A percentile compares a stretch with the other conserved stretches of the same genome.
phyloP scores from a whole-genome alignment of 2,113 vertebrate species.

The Phaetusa simplex region DNA sequence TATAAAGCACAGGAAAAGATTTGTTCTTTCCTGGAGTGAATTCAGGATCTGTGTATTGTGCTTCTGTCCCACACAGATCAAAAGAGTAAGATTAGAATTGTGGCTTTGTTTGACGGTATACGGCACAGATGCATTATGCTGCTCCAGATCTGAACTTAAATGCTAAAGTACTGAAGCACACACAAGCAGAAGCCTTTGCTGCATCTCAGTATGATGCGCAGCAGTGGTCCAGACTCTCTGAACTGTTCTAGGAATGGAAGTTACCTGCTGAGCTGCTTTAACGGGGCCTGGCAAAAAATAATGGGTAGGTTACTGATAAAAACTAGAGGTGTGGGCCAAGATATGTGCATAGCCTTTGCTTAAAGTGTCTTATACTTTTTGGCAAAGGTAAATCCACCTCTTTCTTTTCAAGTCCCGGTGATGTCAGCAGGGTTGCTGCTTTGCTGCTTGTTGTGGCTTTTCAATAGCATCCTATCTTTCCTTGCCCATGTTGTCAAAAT shows the following conservation, averaged over 20 bases:
- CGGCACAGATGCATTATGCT: background rate
- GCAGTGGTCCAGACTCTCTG: background rate
- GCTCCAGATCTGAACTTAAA: background rate
- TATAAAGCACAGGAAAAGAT: background rate
- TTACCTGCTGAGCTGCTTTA: conserved; percentile 10
- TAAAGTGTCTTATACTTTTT: background rate
- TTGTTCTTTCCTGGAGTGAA: background rate
- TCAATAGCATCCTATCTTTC: background rate
- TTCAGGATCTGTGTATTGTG: conserved; percentile 4
- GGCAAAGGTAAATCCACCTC: background rate
- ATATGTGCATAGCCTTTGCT: background rate
- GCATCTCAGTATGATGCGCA: background rate
- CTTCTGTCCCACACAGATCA: background rate
- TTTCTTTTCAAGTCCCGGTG: background rate
- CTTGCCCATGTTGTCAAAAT: background rate
- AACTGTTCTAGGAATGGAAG: background rate
- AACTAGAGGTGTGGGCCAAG: background rate
- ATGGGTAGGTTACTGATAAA: background rate
- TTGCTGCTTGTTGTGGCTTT: background rate
- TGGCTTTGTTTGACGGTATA: background rate
- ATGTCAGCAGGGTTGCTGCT: background rate
- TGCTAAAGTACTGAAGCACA: background rate
- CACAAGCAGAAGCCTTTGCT: background rate
- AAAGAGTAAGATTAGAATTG: conserved; percentile 13
- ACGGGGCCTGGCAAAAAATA: background rate